Evolutionary conservation across 2,113 vertebrate species (phyloP).

Genomic region (Callocephalon fimbriatum): DNA sequence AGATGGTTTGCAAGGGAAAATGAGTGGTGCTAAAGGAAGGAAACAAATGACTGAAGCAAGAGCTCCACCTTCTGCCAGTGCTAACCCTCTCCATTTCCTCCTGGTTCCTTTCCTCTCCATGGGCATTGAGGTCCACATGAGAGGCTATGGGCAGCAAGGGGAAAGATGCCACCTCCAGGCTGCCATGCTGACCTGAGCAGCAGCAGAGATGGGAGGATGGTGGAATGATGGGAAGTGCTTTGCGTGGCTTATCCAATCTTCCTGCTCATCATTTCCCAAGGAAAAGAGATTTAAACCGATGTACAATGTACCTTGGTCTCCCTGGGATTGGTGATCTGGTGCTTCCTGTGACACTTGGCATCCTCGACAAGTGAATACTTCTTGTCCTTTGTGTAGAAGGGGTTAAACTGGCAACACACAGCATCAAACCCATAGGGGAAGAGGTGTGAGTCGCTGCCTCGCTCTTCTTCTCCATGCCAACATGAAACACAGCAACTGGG

Average conservation of each 20-base stretch:
- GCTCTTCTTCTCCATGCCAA: neutral
- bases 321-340: neutral
- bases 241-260: neutral
- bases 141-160: rapidly evolving
- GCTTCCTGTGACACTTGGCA: neutral
- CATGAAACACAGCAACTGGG: neutral
- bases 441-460: neutral
- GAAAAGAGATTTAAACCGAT: rapidly evolving
- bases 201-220: neutral
- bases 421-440: neutral
- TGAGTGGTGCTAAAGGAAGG: neutral
- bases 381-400: neutral
- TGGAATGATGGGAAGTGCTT: neutral
- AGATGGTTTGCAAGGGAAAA: neutral
- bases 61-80: neutral
- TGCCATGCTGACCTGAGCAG: neutral
- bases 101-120: neutral
- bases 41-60: neutral
- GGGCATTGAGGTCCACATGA: neutral
- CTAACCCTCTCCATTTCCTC: neutral
- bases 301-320: rapidly evolving
- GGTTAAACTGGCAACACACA: neutral
- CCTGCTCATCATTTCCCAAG: neutral
- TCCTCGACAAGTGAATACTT: neutral
- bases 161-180: neutral